Base-by-base conservation (phyloP, 1,140 invertebrate genomes). In the Scaptodrosophila lebanonensis region DNA sequence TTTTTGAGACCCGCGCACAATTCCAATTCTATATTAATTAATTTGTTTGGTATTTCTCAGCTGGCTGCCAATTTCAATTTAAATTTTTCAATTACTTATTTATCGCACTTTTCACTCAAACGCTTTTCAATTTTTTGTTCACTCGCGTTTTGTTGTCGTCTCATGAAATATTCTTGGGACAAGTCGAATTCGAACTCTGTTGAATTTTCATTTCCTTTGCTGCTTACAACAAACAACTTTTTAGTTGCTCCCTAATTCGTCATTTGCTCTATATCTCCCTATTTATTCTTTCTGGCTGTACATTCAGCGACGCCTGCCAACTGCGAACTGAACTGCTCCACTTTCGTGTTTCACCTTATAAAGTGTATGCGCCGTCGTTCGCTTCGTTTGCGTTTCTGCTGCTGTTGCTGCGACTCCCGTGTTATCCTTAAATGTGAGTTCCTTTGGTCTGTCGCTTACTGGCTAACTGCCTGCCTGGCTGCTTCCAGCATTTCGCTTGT, bases 301-400 rank as follows among this genome's bases (percentile, higher is more conserved):
- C 75, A 65, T 82, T 66, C 61, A 53, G 76, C 75, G 62, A 62
- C 70, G 75, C 76, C 75, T 63, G 76, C 75, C 75, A 70, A 75
- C 76, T 82, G 76, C 75, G 76, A 82, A 82, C 75, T 82, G 76
- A 82, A 64, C 51, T 82, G 75, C 75, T 82, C 75, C 75, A 82
- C 54, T 82, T 82, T 83, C 58, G 76, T 52, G 56, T 66, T 82
- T 75, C 76, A 82, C 75, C 75, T 82, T 82, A 70, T 82, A 82
- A 75, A 59, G 36, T 45, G 43, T 48, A n/a, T n/a, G n/a, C n/a
- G n/a, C n/a, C n/a, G n/a, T n/a, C 17, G 36, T 22, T 27, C 29
- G 17, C 20, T 44, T 48, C 29, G 25, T 16, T 40, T 50, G 59
- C 45, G 38, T 29, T 60, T 20, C 51, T 33, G n/a, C 20, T 40